Evolutionary conservation across 2,113 vertebrate genomes (phyloP).

Genomic region (Ammodytes marinus): DNA sequence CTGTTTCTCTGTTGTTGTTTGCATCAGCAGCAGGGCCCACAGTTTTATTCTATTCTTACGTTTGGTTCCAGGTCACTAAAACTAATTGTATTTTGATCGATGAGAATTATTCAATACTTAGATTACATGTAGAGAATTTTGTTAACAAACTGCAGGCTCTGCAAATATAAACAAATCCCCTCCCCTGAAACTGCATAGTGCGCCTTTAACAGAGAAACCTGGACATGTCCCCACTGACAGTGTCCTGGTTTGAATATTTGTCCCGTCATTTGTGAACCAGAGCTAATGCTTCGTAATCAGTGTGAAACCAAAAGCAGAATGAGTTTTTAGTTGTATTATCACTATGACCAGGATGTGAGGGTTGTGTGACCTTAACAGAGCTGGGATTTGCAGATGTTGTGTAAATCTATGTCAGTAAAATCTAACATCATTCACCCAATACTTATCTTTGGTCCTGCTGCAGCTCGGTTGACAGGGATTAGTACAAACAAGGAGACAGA

Average conservation of each 20-base stretch:
- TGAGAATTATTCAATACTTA: too few relatives aligned
- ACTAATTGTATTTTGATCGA: too few relatives aligned
- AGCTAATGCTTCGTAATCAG: slow-evolving; percentile 2
- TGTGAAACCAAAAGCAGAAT: not conserved
- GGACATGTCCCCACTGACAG: not conserved
- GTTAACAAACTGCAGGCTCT: too few relatives aligned
- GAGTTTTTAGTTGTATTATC: not conserved
- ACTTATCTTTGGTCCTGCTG: not conserved
- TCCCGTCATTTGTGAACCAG: slow-evolving; percentile 12
- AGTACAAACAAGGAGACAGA: not conserved
- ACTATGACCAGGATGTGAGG: too few relatives aligned
- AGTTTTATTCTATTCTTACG: too few relatives aligned
- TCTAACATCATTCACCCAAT: not conserved
- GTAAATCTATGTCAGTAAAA: not conserved
- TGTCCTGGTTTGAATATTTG: slow-evolving; percentile 27
- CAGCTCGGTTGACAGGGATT: not conserved
- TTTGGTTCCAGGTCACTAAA: too few relatives aligned
- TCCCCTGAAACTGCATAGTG: too few relatives aligned
- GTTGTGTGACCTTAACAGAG: not conserved
- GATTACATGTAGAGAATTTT: too few relatives aligned
- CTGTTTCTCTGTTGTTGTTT: too few relatives aligned
- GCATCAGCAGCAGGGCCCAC: too few relatives aligned
- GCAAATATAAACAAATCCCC: too few relatives aligned
- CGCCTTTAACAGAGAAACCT: not conserved
- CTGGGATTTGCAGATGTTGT: not conserved